A percentile compares a stretch with the other conserved stretches of the same genome.
Evolutionary conservation across 2,113 vertebrate genomes (phyloP).

Genomic region (Sander lucioperca): DNA sequence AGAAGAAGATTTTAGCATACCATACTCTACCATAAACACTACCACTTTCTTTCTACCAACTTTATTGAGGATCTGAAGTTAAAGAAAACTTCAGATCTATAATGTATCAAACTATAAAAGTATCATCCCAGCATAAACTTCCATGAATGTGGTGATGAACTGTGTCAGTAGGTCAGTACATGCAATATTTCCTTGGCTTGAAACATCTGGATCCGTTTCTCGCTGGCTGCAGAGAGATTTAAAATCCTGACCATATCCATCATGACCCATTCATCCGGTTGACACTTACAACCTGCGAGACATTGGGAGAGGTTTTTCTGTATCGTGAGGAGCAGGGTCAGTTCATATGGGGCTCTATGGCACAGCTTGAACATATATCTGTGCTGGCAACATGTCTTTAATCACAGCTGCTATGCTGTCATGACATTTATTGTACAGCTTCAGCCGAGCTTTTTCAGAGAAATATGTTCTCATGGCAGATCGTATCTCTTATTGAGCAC

Average conservation of each 20-base stretch:
- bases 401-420: constrained; percentile 28
- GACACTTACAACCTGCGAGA: constrained; percentile 17
- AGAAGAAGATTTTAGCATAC: background rate
- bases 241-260: constrained; percentile 12
- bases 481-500: constrained; percentile 19
- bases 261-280: constrained; percentile 20
- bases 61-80: background rate
- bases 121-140: background rate
- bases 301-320: constrained; percentile 6
- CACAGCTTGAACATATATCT: constrained; percentile 30
- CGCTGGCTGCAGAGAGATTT: constrained; percentile 9
- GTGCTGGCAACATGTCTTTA: constrained; percentile 29
- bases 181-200: background rate
- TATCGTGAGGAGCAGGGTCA: background rate
- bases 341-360: background rate
- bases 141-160: background rate
- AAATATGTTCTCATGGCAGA: constrained; percentile 19
- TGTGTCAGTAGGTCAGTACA: background rate
- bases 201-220: constrained; percentile 9
- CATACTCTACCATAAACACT: background rate
- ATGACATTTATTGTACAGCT: constrained; percentile 33
- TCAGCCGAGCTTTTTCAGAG: constrained; percentile 5
- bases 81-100: no score
- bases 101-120: background rate
- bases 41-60: background rate